Conservation (phyloP, 2,113 vertebrate genomes). For the Sturnira hondurensis region DNA sequence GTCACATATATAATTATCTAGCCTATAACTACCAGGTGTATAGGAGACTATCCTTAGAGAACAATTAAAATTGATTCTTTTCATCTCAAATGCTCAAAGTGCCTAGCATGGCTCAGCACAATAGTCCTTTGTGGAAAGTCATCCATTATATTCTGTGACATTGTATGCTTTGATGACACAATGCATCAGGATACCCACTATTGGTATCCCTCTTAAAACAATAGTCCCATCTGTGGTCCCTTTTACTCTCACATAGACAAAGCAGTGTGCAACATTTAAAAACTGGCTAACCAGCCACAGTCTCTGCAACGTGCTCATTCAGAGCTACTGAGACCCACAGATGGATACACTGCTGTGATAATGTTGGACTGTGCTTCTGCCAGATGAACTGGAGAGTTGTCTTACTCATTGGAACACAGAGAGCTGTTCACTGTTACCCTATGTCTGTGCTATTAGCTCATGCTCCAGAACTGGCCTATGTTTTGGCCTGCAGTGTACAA, state of each 20-base stretch:
- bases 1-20: not conserved
- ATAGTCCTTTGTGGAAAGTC: conserved; percentile 14
- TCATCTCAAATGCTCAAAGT: not conserved
- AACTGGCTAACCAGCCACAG: not conserved
- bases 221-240: not conserved
- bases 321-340: not conserved
- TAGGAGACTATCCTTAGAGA: not conserved
- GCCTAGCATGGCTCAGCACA: not conserved
- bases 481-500: conserved; percentile 13
- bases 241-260: not conserved
- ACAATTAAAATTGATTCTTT: not conserved
- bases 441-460: not conserved
- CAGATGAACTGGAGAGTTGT: conserved; percentile 12
- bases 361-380: not conserved
- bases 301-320: not conserved
- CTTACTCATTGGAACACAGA: conserved; percentile 2
- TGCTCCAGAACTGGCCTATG: not conserved
- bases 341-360: conserved; percentile 9
- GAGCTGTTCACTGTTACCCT: not conserved
- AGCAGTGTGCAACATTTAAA: not conserved
- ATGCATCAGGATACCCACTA: not conserved
- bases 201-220: conserved; percentile 1
- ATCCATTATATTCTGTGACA: not conserved
- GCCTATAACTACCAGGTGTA: not conserved
- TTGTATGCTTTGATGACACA: conserved; percentile 10